Evolutionary conservation across 1,140 invertebrate genomes (phyloP).

Genomic region (Apis mellifera): DNA sequence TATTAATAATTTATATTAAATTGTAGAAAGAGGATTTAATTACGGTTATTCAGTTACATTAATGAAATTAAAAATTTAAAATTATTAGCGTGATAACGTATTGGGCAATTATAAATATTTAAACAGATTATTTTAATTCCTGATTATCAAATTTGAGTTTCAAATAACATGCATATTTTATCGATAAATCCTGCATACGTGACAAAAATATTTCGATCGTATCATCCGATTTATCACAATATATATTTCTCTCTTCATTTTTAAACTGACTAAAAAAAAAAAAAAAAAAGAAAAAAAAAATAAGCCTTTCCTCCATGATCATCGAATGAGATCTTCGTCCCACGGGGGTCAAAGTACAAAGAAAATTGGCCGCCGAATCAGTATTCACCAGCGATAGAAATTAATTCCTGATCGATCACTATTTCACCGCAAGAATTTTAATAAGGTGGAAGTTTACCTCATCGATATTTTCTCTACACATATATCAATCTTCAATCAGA

Average conservation of each 20-base stretch:
- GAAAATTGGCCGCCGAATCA: constrained; percentile 11
- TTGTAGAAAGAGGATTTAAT: background rate
- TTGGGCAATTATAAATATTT: background rate
- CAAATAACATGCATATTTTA: background rate
- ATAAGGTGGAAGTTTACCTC: background rate
- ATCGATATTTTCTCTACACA: background rate
- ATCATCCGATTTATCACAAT: background rate
- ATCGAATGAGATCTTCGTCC: background rate
- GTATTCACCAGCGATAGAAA: background rate
- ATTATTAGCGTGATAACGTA: background rate
- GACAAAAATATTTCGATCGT: background rate
- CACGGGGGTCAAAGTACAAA: background rate
- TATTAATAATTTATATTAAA: background rate
- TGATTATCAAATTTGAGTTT: background rate
- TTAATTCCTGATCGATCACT: constrained; percentile 16
- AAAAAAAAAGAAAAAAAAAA: background rate
- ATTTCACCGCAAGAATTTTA: background rate
- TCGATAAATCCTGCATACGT: background rate
- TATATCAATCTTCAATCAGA: no score
- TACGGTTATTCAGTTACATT: background rate
- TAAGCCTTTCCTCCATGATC: background rate
- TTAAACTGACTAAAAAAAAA: background rate
- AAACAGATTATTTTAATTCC: background rate
- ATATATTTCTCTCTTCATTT: background rate
- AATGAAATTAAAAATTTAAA: background rate